phyloP scores from a whole-genome alignment of 2,113 vertebrate genomes.

The Ictidomys tridecemlineatus region DNA sequence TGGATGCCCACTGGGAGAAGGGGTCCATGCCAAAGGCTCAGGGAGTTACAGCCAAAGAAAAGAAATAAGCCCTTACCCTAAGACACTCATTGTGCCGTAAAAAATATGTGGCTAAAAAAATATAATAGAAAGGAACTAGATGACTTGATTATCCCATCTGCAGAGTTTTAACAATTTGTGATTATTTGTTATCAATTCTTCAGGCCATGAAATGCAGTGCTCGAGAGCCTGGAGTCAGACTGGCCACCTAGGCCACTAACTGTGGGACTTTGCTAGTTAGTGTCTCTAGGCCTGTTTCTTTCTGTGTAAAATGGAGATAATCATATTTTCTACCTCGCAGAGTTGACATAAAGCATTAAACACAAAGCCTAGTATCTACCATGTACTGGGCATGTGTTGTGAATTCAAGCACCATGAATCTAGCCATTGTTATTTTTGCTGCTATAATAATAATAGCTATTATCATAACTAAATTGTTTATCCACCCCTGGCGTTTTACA shows the following conservation, averaged over 20 bases:
- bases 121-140: background rate
- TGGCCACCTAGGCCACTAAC: background rate
- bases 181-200: background rate
- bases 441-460: background rate
- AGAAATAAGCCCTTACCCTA: background rate
- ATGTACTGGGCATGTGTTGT: accelerated
- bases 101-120: background rate
- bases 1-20: slow-evolving; percentile 16
- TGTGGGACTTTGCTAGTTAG: background rate
- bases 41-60: background rate
- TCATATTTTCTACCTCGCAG: background rate
- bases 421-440: background rate
- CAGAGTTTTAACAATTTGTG: background rate
- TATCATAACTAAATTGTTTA: background rate
- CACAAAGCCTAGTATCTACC: background rate
- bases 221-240: background rate
- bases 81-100: background rate
- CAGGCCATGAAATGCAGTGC: background rate
- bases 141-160: background rate
- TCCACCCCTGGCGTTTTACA: background rate
- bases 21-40: background rate
- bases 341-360: background rate
- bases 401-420: background rate
- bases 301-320: slow-evolving; percentile 6
- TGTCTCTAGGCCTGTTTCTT: background rate